A percentile compares a stretch with the other conserved stretches of the same genome.
phyloP scores from a whole-genome alignment of 1,140 invertebrate species.

The Aphaenogaster rudis region DNA sequence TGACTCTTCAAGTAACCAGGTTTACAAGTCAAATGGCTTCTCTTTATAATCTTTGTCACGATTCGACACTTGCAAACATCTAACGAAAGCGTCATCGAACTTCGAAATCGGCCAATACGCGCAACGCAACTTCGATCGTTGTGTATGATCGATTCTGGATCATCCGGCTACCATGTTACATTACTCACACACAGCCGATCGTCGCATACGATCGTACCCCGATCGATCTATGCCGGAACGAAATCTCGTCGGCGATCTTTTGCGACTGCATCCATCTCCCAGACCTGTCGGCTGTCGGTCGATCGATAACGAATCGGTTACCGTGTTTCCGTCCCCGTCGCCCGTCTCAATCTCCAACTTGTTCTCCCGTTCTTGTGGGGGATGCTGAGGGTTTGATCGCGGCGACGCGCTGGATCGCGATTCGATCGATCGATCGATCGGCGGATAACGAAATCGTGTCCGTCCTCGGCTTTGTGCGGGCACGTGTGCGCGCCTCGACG shows the following conservation, averaged over 20 bases:
- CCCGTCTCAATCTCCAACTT: not conserved
- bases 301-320: constrained; percentile 55
- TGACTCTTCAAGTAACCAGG: not conserved
- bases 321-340: constrained; percentile 9
- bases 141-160: constrained; percentile 22
- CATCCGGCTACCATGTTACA: constrained; percentile 11
- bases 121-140: not conserved
- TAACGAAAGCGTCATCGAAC: not conserved
- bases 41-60: not conserved
- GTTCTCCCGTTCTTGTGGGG: not conserved
- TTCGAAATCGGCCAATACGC: not conserved
- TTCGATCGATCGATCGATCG: constrained; percentile 51
- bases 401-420: constrained; percentile 38
- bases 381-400: not conserved
- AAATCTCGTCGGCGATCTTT: constrained; percentile 53
- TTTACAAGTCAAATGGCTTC: not conserved
- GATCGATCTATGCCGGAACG: constrained; percentile 56
- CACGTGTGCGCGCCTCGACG: not conserved
- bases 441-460: constrained; percentile 8
- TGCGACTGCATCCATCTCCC: constrained; percentile 49
- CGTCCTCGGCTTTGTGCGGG: not conserved
- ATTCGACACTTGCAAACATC: constrained; percentile 2
- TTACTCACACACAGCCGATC: constrained; percentile 15
- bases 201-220: constrained; percentile 4
- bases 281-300: constrained; percentile 29